Evolutionary conservation across 1,140 invertebrate species (phyloP), one percentile per base, ranked within the genome.

Genomic region (Hylyphantes graminicola): DNA sequence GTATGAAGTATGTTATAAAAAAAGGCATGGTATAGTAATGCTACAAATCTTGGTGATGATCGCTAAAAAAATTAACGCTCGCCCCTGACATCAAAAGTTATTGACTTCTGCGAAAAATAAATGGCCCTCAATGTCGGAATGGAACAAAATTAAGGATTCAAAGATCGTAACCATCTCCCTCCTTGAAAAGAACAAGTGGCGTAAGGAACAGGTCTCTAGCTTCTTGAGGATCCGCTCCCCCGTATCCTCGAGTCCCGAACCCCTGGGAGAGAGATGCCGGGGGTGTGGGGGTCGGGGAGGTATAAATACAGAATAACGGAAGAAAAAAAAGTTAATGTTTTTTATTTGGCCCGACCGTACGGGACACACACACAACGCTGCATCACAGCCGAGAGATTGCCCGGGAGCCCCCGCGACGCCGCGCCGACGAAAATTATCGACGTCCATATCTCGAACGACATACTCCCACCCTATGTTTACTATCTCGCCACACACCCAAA

Each of bases 231-330:
- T 74, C 54, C 53, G 19, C 17, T 72, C 12, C n/a, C 70, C 72
- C 80, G 78, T 81, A 82, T 82, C 80, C 72, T 74, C 80, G 80
- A 82, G 74, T 82, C 80, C 80, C 80, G 74, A 82, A 57, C 80
- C 80, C 80, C 17, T 68, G 80, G 80, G 74, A 72, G 74, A 74
- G 59, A 13, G 12, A 15, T 68, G 80, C 59, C 59, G 64, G 67
- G 61, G 80, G 80, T 15, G 50, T 53, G 55, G 68, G 78, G 78
- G 67, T 65, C 57, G 70, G 70, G 80, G 51, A 19, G 35, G 74
- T 82, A 82, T 82, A 82, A 64, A 81, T 81, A 82, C 59, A 72
- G 80, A 64, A 82, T 72, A 63, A 68, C 70, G 70, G 64, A 65
- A 78, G 74, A 55, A 82, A 82, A 82, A 82, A 82, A 82, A 54